These are phyloP conservation scores for Cephalopterus ornatus DNA, from an alignment of 2,113 vertebrate species.

Conservation along the genomic window DNA sequence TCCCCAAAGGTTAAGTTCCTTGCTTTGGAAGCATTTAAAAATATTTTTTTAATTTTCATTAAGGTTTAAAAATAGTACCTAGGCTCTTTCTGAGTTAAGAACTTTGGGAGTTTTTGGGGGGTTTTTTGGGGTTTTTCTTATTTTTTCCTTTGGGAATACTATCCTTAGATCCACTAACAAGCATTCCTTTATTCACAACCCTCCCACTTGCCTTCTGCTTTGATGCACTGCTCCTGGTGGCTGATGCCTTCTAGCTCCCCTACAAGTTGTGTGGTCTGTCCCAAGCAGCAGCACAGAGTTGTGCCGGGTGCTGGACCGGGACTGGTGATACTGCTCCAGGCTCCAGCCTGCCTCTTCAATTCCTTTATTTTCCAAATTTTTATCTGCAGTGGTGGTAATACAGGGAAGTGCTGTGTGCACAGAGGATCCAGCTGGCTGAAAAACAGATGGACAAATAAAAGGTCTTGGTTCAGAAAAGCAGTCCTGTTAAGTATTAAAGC, in stretches of 20 bases:
- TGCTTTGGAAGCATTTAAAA: background rate
- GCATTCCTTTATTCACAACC: background rate
- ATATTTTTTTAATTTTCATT: background rate
- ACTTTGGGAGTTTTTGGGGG: background rate
- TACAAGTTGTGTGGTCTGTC: background rate
- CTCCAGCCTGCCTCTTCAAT: background rate
- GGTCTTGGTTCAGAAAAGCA: background rate
- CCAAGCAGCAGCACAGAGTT: background rate
- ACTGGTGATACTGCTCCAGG: background rate
- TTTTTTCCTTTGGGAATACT: background rate
- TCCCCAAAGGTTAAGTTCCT: background rate
- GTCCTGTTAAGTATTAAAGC: background rate
- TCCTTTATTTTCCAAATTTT: background rate
- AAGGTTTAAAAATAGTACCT: background rate
- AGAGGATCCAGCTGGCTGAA: too few species aligned
- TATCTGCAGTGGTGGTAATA: background rate
- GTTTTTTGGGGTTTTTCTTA: background rate
- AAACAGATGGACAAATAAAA: background rate
- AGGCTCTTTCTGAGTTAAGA: background rate
- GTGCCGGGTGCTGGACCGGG: background rate
- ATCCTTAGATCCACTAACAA: background rate
- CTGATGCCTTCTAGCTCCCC: background rate
- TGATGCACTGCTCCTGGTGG: background rate
- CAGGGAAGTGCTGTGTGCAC: background rate
- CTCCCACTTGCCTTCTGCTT: background rate